Evolutionary conservation across 2,797 vertebrate species (phyloP).

Genomic region (Eulemur coronatus): DNA sequence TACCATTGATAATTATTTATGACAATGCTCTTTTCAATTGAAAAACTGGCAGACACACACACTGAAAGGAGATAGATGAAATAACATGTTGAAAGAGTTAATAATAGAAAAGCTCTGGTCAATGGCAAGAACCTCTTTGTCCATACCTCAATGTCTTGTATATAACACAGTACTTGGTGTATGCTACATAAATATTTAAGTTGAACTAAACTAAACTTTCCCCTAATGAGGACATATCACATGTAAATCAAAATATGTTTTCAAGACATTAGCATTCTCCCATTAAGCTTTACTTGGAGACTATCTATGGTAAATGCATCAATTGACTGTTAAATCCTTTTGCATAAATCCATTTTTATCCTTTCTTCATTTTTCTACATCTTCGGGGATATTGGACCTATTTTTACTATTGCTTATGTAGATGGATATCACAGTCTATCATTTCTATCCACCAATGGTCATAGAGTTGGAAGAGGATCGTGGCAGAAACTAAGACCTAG

Average conservation of each 20-base stretch:
- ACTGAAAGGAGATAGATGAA: background rate
- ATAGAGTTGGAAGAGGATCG: background rate
- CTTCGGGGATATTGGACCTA: background rate
- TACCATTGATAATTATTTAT: background rate
- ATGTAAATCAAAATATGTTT: background rate
- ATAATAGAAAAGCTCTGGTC: background rate
- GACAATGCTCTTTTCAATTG: background rate
- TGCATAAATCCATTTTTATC: background rate
- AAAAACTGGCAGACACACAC: background rate
- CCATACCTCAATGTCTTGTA: background rate
- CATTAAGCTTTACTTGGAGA: background rate
- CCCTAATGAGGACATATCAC: background rate
- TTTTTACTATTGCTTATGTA: background rate
- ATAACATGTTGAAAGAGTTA: background rate
- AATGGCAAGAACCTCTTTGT: background rate
- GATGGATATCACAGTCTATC: background rate
- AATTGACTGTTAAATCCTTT: background rate
- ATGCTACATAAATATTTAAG: background rate
- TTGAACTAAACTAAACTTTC: background rate
- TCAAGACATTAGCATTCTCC: background rate
- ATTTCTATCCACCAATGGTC: background rate
- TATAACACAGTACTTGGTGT: background rate
- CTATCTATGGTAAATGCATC: background rate
- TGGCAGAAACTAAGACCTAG: background rate
- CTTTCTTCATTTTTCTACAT: background rate